Conservation (phyloP, 2,113 vertebrate species). For the Macrotus californicus region DNA sequence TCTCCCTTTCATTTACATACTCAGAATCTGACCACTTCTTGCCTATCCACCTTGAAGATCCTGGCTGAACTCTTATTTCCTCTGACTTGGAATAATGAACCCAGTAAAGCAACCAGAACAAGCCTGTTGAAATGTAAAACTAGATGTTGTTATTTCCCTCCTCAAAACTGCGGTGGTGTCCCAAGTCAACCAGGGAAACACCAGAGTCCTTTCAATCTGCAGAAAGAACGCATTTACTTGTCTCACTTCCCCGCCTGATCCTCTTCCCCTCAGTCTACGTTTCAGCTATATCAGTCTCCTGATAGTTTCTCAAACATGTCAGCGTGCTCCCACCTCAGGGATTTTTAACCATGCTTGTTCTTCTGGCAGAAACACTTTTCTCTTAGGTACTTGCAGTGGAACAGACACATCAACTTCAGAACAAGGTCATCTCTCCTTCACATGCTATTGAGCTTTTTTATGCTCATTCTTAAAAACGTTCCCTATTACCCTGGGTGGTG, state of each 20-base stretch:
- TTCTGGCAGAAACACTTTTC: neutral
- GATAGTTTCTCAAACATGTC: neutral
- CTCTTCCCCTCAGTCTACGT: neutral
- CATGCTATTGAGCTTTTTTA: neutral
- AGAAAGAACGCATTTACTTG: neutral
- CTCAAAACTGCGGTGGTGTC: neutral
- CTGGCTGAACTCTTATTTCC: neutral
- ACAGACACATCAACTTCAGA: neutral
- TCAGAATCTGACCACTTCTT: neutral
- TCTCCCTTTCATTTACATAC: neutral
- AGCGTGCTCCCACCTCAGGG: neutral
- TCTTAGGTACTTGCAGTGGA: neutral
- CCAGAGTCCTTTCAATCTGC: neutral
- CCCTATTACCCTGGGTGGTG: neutral
- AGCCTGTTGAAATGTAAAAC: neutral
- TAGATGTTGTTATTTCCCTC: neutral
- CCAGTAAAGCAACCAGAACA: neutral
- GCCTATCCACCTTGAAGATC: neutral
- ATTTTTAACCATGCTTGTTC: neutral
- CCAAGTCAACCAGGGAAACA: neutral
- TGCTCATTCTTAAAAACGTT: neutral
- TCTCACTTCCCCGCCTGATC: neutral
- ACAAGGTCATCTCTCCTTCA: neutral
- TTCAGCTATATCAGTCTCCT: neutral
- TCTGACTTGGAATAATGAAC: neutral